A percentile compares a stretch with the other conserved stretches of the same genome.
Conservation (phyloP, 2,113 vertebrate genomes). For the Actenoides lindsayi region DNA sequence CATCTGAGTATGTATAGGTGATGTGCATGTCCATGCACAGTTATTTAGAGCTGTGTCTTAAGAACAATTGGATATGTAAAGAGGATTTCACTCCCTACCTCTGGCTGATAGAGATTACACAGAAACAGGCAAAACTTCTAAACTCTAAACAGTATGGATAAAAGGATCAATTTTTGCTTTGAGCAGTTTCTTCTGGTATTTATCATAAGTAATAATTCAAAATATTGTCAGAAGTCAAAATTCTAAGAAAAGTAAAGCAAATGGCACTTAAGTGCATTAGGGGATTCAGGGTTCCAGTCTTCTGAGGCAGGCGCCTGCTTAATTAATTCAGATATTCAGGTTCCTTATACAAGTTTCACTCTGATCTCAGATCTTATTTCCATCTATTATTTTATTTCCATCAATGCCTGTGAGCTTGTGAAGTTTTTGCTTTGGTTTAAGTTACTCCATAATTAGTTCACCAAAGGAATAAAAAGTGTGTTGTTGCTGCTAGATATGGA, state of each 20-base stretch:
- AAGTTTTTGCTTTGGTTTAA: background rate
- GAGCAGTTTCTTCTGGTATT: background rate
- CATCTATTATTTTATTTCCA: background rate
- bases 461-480: background rate
- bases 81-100: background rate
- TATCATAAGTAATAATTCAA: background rate
- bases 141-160: background rate
- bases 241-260: background rate
- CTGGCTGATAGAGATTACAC: background rate
- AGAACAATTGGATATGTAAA: background rate
- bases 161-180: background rate
- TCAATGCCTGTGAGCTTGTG: background rate
- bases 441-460: background rate
- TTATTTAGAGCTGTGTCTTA: background rate
- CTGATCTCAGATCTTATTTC: slow-evolving; percentile 9
- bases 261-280: background rate
- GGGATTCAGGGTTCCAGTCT: background rate
- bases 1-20: background rate
- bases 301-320: background rate
- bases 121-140: background rate
- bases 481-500: background rate
- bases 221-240: background rate
- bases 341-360: background rate
- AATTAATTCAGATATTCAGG: background rate
- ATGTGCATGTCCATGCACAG: background rate